These are phyloP conservation scores for Eumeta japonica DNA, from an alignment of 1,140 invertebrate genomes.

Conservation along the genomic window DNA sequence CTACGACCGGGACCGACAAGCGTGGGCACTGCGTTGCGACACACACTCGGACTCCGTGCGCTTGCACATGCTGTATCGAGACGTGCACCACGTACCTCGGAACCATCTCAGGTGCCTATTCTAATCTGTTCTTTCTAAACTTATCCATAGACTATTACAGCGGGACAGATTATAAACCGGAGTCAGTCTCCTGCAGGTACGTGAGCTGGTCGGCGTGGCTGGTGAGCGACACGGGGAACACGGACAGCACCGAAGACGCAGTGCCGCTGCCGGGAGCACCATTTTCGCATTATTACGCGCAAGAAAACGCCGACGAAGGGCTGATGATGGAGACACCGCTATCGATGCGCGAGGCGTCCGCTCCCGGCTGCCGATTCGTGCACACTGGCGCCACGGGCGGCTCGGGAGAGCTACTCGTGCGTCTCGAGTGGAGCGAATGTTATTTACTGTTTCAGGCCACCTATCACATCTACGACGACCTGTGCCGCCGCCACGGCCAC, in stretches of 20 bases:
- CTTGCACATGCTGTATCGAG: conserved; percentile 79
- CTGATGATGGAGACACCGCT: conserved; percentile 83
- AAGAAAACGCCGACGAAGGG: conserved; percentile 79
- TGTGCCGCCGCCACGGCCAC: conserved; percentile 79
- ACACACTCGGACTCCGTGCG: conserved; percentile 76
- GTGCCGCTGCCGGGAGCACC: conserved; percentile 71
- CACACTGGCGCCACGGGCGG: too few species aligned
- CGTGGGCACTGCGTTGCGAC: conserved; percentile 80
- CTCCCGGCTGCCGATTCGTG: conserved; percentile 73
- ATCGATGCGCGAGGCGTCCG: conserved; percentile 75
- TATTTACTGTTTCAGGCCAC: conserved; percentile 82
- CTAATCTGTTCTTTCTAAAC: conserved; percentile 25
- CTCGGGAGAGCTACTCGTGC: conserved; percentile 74
- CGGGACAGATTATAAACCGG: too few species aligned
- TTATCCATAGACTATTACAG: too few species aligned
- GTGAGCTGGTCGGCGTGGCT: conserved; percentile 80
- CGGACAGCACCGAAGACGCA: conserved; percentile 57
- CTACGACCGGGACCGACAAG: conserved; percentile 80
- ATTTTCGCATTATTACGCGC: conserved; percentile 81
- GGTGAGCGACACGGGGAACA: conserved; percentile 60
- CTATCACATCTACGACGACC: conserved; percentile 86
- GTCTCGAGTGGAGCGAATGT: conserved; percentile 84
- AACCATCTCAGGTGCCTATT: conserved; percentile 81
- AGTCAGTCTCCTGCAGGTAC: conserved; percentile 65
- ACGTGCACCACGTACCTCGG: conserved; percentile 81